Percentiles rank a stretch among this genome's conserved stretches.
Evolutionary conservation across 1,140 invertebrate species (phyloP).

Genomic region (Megalonaias nervosa): DNA sequence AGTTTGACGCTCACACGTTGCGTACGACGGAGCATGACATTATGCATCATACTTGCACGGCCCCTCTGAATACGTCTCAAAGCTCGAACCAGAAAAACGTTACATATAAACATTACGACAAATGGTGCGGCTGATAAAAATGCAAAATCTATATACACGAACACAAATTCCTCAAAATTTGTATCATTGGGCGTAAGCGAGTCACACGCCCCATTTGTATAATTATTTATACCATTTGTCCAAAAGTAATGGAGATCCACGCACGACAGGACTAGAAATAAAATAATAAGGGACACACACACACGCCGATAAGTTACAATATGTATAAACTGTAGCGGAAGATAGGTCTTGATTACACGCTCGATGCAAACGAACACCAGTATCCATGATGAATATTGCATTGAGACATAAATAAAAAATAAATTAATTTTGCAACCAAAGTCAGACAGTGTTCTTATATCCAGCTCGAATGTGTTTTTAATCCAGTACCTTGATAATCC

Average conservation of each 20-base stretch:
- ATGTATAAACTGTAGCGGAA: constrained; percentile 41
- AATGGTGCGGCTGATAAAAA: constrained; percentile 45
- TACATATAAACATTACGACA: constrained; percentile 44
- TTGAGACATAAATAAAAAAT: constrained; percentile 50
- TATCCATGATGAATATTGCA: constrained; percentile 62
- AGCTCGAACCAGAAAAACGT: constrained; percentile 40
- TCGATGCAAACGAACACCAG: constrained; percentile 53
- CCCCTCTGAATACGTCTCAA: constrained; percentile 10
- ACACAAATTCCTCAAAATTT: constrained; percentile 48
- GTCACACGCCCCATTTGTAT: not conserved
- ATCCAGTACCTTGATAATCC: constrained; percentile 52
- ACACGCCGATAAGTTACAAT: constrained; percentile 35
- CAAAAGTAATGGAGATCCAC: constrained; percentile 53
- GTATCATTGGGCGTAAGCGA: constrained; percentile 30
- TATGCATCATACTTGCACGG: constrained; percentile 19
- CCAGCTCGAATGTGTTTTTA: constrained; percentile 36
- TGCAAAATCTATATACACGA: constrained; percentile 49
- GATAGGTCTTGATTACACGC: constrained; percentile 46
- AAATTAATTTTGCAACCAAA: constrained; percentile 49
- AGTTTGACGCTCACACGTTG: constrained; percentile 31
- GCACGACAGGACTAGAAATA: constrained; percentile 33
- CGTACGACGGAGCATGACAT: constrained; percentile 2
- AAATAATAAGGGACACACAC: constrained; percentile 15
- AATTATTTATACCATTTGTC: constrained; percentile 42
- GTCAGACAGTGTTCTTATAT: constrained; percentile 39